Evolutionary conservation across 2,888 invertebrate genomes (phyloP).

Genomic region (Drosophila subsilvestris): DNA sequence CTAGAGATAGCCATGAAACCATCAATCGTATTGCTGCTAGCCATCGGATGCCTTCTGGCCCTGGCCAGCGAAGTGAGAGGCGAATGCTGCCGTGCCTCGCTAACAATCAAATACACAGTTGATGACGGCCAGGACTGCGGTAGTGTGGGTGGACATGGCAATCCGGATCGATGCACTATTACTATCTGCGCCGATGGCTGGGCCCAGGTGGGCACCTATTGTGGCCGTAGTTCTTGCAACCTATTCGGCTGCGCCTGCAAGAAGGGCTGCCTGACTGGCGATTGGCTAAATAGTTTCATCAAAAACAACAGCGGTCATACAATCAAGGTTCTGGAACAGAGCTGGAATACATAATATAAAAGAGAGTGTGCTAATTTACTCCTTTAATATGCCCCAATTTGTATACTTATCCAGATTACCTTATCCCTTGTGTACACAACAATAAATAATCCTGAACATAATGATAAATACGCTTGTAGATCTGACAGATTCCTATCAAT

Average conservation of each 20-base stretch:
- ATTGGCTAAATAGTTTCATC: background rate
- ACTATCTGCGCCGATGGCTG: background rate
- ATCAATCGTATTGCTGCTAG: background rate
- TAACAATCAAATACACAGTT: background rate
- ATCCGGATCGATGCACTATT: background rate
- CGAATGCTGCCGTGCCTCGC: background rate
- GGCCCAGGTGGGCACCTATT: background rate
- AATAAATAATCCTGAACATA: too few relatives aligned
- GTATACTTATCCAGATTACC: too few relatives aligned
- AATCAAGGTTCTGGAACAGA: background rate
- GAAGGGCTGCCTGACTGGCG: background rate
- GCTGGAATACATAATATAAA: background rate
- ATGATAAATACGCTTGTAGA: too few relatives aligned
- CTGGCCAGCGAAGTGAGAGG: background rate
- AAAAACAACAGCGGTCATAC: background rate
- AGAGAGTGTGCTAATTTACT: background rate
- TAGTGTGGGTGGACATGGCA: background rate
- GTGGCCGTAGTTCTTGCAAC: background rate
- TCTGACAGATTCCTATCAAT: too few relatives aligned
- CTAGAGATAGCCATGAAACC: background rate
- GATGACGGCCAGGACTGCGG: background rate
- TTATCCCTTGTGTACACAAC: too few relatives aligned
- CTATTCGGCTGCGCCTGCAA: background rate
- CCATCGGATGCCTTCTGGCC: background rate
- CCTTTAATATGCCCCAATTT: too few relatives aligned